Conservation (phyloP, 1,140 invertebrate species). For the Mycetomoellerius zeteki region DNA sequence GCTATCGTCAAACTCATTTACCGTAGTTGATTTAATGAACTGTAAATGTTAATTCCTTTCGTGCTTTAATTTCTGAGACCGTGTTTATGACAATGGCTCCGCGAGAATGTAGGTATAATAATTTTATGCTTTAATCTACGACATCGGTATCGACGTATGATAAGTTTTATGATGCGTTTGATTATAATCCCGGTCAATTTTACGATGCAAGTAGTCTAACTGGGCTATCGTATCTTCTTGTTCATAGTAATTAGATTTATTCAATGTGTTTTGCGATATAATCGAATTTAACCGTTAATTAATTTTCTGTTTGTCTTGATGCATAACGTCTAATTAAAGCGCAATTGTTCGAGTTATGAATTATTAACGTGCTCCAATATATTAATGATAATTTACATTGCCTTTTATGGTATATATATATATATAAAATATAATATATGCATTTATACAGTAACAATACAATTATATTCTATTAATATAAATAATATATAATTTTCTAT, state of each 20-base stretch:
- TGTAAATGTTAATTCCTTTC: neutral
- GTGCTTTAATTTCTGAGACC: slow-evolving; percentile 16
- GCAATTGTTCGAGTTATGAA: slow-evolving; percentile 2
- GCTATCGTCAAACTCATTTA: neutral
- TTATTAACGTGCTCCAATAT: slow-evolving; percentile 2
- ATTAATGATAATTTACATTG: slow-evolving; percentile 22
- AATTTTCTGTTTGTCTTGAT: slow-evolving; percentile 46
- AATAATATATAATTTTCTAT: slow-evolving; percentile 11
- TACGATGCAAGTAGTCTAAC: slow-evolving; percentile 19
- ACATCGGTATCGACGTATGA: neutral
- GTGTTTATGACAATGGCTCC: neutral
- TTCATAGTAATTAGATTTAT: slow-evolving; percentile 65
- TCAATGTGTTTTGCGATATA: slow-evolving; percentile 38
- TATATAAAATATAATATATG: neutral
- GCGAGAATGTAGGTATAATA: neutral
- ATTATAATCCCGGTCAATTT: slow-evolving; percentile 50
- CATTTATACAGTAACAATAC: neutral
- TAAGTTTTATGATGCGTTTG: slow-evolving; percentile 48
- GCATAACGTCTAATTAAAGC: slow-evolving; percentile 11
- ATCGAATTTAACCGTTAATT: slow-evolving; percentile 50
- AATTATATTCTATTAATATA: slow-evolving; percentile 15
- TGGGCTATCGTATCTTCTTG: slow-evolving; percentile 32
- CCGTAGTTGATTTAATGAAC: neutral
- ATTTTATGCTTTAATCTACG: neutral
- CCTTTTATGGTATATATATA: neutral